Evolutionary conservation across 2,888 invertebrate genomes (phyloP), one percentile per base, ranked within the genome.

Genomic region (Scaptodrosophila latifasciaeformis): DNA sequence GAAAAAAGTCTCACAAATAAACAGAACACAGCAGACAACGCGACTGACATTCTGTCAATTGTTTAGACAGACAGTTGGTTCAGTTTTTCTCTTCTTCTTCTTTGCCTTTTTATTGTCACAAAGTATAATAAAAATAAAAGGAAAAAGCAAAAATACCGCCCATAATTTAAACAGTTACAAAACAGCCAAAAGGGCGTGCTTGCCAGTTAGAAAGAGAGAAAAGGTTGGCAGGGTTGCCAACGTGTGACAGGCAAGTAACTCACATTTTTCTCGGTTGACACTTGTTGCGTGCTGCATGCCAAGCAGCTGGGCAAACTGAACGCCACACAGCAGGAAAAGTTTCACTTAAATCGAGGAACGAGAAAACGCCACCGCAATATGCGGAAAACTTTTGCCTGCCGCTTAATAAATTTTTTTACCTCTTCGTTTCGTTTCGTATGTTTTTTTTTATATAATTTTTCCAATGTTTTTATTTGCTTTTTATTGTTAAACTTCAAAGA

Each of bases 1-100:
- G 72, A 74, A 74, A 74, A 72, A 81, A 60, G 65, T 44, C 68
- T 72, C 49, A 46, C 71, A 81, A 75, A 65, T 59, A 78, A 57
- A 69, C 58, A 29, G 35, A 43, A 19, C 7, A 30, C 31, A 15
- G 1, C 13, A 39, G 6, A 9, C 17, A 17, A 10, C 13, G 15
- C 13, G 53, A 31, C 10, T 2, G 61, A 12, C 2, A 65, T 60
- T 69, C 68, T 62, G 61, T 62, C 61, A 62, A 62, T 64, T 64
- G 59, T 64, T 46, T 52, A 57, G 68, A 65, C 72, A 65, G 81
- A 78, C 81, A 81, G 81, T 81, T 75, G 71, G 72, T 57, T 57
- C 37, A 49, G 13, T 34, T 44, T 12, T 30, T 29, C 24, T 42
- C 19, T 40, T 24, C 35, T 47, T 37, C 13, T 50, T 47, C 61